A percentile compares a stretch with the other conserved stretches of the same genome.
Conservation (phyloP, 2,113 vertebrate species). For the Scomber japonicus region DNA sequence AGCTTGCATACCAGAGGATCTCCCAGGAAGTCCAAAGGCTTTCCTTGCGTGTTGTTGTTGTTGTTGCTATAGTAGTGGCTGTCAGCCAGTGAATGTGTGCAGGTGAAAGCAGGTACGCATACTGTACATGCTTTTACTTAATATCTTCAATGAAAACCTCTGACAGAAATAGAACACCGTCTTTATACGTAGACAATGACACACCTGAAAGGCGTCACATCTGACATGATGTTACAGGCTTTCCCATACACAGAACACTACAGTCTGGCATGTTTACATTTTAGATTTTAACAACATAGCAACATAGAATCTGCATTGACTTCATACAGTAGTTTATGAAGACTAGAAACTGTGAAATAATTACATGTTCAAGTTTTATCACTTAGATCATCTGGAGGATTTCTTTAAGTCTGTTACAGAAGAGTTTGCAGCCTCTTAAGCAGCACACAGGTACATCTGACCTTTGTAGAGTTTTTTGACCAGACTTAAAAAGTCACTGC, state of each 20-base stretch:
- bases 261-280: neutral
- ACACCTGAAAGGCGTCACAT: constrained; percentile 59
- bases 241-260: constrained; percentile 2
- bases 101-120: constrained; percentile 66
- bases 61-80: constrained; percentile 81
- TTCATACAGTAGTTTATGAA: neutral
- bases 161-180: constrained; percentile 28
- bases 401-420: neutral
- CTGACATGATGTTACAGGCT: neutral
- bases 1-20: constrained; percentile 76
- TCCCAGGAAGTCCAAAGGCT: constrained; percentile 77
- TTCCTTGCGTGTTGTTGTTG: constrained; percentile 81
- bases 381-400: neutral
- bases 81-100: constrained; percentile 51
- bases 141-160: constrained; percentile 12
- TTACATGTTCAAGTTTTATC: neutral
- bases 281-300: neutral
- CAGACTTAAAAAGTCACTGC: constrained; percentile 27
- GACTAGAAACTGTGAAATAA: neutral
- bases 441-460: neutral
- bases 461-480: constrained; percentile 13
- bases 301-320: neutral
- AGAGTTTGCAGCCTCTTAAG: constrained; percentile 20
- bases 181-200: constrained; percentile 14
- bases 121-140: constrained; percentile 20